These are phyloP conservation scores for Leptopilina clavipes DNA, from an alignment of 1,140 invertebrate species.

Conservation along the genomic window DNA sequence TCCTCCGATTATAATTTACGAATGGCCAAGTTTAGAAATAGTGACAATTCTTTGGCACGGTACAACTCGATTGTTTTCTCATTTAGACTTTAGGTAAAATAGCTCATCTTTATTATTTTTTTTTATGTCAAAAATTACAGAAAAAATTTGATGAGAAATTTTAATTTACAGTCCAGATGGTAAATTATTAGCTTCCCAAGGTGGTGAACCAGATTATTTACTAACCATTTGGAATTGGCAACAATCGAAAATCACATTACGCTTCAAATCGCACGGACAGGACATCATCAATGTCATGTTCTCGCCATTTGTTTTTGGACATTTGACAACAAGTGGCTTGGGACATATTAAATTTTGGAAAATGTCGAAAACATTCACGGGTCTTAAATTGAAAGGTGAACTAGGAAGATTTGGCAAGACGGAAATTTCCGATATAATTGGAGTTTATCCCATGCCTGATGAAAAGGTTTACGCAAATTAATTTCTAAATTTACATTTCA, in stretches of 20 bases:
- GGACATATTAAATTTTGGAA: conserved; percentile 95
- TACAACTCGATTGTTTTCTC: conserved; percentile 82
- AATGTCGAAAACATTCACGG: conserved; percentile 92
- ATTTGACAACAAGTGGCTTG: conserved; percentile 84
- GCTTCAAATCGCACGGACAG: conserved; percentile 87
- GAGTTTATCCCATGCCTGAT: conserved; percentile 88
- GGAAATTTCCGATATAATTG: conserved; percentile 90
- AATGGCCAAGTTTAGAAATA: conserved; percentile 86
- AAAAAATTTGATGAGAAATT: too few species aligned
- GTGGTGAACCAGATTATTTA: conserved; percentile 88
- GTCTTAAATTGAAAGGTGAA: conserved; percentile 89
- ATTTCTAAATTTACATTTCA: too few species aligned
- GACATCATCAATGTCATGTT: conserved; percentile 87
- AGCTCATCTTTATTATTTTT: too few species aligned
- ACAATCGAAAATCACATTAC: conserved; percentile 81
- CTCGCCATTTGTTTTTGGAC: conserved; percentile 84
- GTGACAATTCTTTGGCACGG: conserved; percentile 83
- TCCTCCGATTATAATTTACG: conserved; percentile 88
- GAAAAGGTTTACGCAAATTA: conserved; percentile 81
- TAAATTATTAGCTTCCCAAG: conserved; percentile 86
- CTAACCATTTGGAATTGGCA: conserved; percentile 93
- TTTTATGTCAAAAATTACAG: too few species aligned
- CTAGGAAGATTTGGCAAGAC: conserved; percentile 92
- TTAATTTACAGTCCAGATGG: conserved; percentile 83
- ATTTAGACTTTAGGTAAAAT: conserved; percentile 84